phyloP scores from a whole-genome alignment of 2,113 vertebrate species.

The Hippocampus mohnikei region DNA sequence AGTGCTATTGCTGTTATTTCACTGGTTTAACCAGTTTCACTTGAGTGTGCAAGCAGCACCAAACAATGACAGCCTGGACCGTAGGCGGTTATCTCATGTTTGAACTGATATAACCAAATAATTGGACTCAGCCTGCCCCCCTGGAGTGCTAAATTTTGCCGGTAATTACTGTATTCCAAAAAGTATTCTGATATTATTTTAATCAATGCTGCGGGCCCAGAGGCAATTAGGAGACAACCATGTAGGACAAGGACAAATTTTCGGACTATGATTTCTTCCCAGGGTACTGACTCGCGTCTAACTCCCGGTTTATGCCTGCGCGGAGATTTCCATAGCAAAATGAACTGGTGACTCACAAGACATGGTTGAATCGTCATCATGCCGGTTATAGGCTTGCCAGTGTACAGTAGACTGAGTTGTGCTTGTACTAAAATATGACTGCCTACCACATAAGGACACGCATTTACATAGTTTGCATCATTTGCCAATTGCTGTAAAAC shows the following conservation, averaged over 20 bases:
- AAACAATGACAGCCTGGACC: conserved; percentile 22
- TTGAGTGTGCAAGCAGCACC: conserved; percentile 8
- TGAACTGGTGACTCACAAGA: conserved; percentile 5
- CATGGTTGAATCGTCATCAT: background rate
- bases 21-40: conserved; percentile 14
- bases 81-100: conserved; percentile 29
- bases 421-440: background rate
- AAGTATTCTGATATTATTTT: conserved; percentile 5
- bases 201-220: conserved; percentile 11
- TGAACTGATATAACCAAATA: conserved; percentile 29
- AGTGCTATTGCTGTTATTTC: conserved; percentile 7
- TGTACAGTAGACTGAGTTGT: background rate
- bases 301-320: background rate
- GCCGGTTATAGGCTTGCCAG: background rate
- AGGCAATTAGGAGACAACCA: conserved; percentile 8
- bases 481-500: no score
- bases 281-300: background rate
- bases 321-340: conserved; percentile 2
- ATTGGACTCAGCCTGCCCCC: conserved; percentile 17
- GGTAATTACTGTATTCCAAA: conserved; percentile 4
- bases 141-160: conserved; percentile 5
- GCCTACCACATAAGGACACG: background rate
- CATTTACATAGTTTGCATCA: background rate
- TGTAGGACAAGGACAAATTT: background rate
- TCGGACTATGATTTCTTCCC: background rate